Evolutionary conservation across 2,113 vertebrate genomes (phyloP), one percentile per base, ranked within the genome.

Genomic region (Lepidothrix coronata): DNA sequence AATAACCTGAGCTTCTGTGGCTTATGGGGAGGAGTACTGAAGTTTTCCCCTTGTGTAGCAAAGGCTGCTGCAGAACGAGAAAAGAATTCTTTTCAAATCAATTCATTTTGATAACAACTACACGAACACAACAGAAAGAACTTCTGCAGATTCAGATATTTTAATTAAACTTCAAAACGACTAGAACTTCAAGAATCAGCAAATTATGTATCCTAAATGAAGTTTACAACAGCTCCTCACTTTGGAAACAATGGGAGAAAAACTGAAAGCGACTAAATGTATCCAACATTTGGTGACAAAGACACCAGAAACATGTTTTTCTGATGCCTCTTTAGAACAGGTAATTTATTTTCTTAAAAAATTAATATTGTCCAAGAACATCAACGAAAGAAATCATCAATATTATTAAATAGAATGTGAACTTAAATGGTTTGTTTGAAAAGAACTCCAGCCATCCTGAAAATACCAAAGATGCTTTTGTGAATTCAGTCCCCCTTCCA

Each of bases 401-500:
- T 49, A 94, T 91, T 88, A 93, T 91, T 95, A 95, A 91, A 79
- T 2, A 14, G 71, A 89, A 82, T n/a, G 37, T 74, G 75, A 97
- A 96, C 71, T 89, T 91, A 85, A 95, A 92, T 79, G 57, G 85
- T 82, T 86, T 89, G 88, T 82, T 94, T 92, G 76, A 95, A 92
- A 94, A 72, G 8, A 82, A 84, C 82, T 93, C 85, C 65, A 95
- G 77, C 31, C 80, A 90, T 78, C 91, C 82, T 68, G 62, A 91
- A 95, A 94, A 96, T 96, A 95, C 81, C 92, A 81, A 88, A 91
- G 83, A 96, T 95, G 89, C 88, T 95, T 94, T 93, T 90, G 48
- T 96, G 78, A 95, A 88, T 84, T 91, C 70, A 85, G 49, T 44
- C 71, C 33, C 73, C 72, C 77, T 95, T 92, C 72, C 84, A 96